Evolutionary conservation across 2,113 vertebrate genomes (phyloP).

Genomic region (Trematomus loennbergii): DNA sequence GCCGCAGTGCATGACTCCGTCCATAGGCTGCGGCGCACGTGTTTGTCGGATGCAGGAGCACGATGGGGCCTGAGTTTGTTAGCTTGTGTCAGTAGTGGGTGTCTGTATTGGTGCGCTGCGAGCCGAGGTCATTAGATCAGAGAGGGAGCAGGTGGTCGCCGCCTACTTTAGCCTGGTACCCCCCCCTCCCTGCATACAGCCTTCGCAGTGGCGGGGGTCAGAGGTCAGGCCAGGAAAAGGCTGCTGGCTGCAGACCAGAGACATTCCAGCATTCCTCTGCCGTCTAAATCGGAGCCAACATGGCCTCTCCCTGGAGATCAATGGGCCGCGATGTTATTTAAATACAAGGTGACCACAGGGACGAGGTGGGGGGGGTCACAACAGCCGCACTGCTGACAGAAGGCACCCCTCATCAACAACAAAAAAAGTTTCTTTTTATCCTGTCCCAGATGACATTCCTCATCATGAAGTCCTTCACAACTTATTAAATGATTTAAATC

Average conservation of each 20-base stretch:
- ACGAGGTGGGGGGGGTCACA: neutral
- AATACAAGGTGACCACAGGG: conserved; percentile 56
- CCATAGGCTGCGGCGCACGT: conserved; percentile 2
- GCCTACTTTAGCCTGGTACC: conserved; percentile 38
- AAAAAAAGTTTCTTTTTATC: conserved; percentile 4
- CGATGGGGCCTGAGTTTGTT: neutral
- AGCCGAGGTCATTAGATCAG: conserved; percentile 66
- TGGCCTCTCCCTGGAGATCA: conserved; percentile 68
- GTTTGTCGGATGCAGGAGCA: conserved; percentile 1
- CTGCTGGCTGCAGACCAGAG: conserved; percentile 61
- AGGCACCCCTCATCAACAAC: neutral
- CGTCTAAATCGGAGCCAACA: conserved; percentile 67
- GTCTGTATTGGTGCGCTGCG: conserved; percentile 4
- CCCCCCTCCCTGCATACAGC: neutral
- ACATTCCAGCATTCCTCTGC: conserved; percentile 77
- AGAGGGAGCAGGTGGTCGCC: conserved; percentile 73
- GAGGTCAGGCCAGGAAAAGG: conserved; percentile 73
- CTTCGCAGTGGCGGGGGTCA: conserved; percentile 59
- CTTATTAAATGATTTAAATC: conserved; percentile 46
- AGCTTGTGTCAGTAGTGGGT: conserved; percentile 13
- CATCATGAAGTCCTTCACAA: conserved; percentile 36
- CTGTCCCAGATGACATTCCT: conserved; percentile 19
- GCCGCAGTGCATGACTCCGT: conserved; percentile 53
- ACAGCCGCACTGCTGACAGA: conserved; percentile 38
- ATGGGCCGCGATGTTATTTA: conserved; percentile 70